Conservation (phyloP, 2,113 vertebrate genomes). For the Boleophthalmus pectinirostris region DNA sequence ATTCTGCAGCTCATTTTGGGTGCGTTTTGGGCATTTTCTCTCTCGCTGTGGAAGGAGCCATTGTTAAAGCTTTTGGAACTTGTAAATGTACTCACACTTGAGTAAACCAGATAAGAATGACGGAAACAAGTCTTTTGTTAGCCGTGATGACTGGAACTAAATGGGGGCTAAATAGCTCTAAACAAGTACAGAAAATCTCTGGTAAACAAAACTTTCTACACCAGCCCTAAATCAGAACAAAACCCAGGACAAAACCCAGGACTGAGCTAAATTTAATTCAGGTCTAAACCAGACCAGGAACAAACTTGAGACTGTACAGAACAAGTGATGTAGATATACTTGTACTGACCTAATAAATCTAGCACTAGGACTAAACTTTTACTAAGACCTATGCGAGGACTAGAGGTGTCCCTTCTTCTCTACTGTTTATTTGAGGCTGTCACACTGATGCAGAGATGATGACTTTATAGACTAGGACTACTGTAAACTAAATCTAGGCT, state of each 20-base stretch:
- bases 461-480: too few relatives aligned
- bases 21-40: neutral
- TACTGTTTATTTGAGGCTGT: neutral
- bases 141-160: neutral
- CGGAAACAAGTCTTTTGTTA: neutral
- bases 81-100: neutral
- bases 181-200: neutral
- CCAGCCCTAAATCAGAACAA: neutral
- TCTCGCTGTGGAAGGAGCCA: neutral
- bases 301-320: too few relatives aligned
- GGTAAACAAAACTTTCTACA: too few relatives aligned
- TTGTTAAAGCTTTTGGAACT: neutral
- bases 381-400: neutral
- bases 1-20: neutral
- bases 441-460: neutral
- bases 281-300: too few relatives aligned
- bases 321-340: too few relatives aligned
- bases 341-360: neutral
- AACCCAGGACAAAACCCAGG: neutral
- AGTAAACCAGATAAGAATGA: too few relatives aligned
- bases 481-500: neutral
- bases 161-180: neutral
- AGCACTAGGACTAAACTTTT: neutral
- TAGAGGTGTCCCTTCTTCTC: neutral
- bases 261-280: neutral